Evolutionary conservation across 64 coral and sea anemone species (phyloP).

Genomic region (Pocillopora damicornis): DNA sequence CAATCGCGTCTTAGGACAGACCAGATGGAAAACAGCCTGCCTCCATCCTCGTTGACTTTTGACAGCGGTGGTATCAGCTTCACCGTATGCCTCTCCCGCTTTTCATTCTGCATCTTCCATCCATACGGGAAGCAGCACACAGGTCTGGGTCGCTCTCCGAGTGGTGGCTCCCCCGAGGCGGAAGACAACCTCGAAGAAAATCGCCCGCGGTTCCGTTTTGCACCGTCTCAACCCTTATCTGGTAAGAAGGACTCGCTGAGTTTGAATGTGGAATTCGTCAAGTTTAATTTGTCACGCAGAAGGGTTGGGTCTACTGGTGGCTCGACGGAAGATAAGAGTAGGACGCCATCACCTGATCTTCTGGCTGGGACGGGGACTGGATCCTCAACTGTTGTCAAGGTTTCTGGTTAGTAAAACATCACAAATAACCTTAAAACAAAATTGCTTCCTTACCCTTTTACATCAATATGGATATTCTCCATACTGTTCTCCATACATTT

Average conservation of each 20-base stretch:
- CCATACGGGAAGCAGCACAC: slow-evolving; percentile 94
- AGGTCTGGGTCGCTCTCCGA: slow-evolving; percentile 48
- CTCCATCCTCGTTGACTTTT: slow-evolving; percentile 40
- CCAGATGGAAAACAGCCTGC: slow-evolving; percentile 23
- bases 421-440: neutral
- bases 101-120: slow-evolving; percentile 96
- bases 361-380: slow-evolving; percentile 54
- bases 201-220: slow-evolving; percentile 48
- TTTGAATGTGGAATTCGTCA: slow-evolving; percentile 95
- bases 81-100: slow-evolving; percentile 88
- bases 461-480: too few species aligned
- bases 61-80: slow-evolving; percentile 97
- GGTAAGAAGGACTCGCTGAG: slow-evolving; percentile 97
- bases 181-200: slow-evolving; percentile 63
- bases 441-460: neutral
- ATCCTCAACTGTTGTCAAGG: slow-evolving; percentile 90
- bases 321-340: slow-evolving; percentile 40
- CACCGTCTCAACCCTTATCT: slow-evolving; percentile 76
- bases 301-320: slow-evolving; percentile 52
- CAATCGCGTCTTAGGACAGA: neutral
- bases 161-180: slow-evolving; percentile 37
- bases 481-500: too few species aligned
- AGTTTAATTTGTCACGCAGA: slow-evolving; percentile 92
- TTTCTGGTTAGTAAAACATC: slow-evolving; percentile 69
- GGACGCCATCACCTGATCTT: slow-evolving; percentile 56